These are phyloP conservation scores for Toxostoma redivivum DNA, from an alignment of 2,113 vertebrate genomes.

Conservation along the genomic window DNA sequence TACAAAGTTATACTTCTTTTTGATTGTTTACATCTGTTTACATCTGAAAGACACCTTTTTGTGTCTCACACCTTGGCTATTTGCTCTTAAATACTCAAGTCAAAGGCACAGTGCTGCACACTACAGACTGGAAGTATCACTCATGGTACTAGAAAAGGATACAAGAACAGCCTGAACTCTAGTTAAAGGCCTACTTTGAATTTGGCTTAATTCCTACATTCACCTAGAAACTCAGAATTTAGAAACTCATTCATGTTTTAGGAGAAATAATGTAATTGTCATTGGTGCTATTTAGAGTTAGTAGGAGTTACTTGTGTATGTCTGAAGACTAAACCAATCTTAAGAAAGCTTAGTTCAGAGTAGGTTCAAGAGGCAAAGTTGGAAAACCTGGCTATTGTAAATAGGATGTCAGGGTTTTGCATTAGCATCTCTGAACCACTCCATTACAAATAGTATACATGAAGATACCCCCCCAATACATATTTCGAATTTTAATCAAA, in stretches of 20 bases:
- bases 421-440: neutral
- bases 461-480: fast-evolving
- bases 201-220: neutral
- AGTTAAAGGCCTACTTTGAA: neutral
- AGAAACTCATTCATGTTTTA: neutral
- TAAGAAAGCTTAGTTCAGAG: neutral
- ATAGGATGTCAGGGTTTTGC: neutral
- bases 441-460: fast-evolving
- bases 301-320: neutral
- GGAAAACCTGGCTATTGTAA: neutral
- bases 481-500: neutral
- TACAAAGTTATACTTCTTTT: neutral
- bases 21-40: neutral
- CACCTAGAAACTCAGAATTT: neutral
- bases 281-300: neutral
- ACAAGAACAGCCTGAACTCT: neutral
- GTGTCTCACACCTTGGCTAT: neutral
- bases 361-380: neutral
- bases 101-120: neutral
- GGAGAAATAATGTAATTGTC: neutral
- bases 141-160: neutral
- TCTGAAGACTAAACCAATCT: neutral
- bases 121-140: neutral
- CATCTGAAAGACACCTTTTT: neutral
- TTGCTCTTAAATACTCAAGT: neutral